Conservation (phyloP, 1,140 invertebrate species). For the Hyles vespertilio region DNA sequence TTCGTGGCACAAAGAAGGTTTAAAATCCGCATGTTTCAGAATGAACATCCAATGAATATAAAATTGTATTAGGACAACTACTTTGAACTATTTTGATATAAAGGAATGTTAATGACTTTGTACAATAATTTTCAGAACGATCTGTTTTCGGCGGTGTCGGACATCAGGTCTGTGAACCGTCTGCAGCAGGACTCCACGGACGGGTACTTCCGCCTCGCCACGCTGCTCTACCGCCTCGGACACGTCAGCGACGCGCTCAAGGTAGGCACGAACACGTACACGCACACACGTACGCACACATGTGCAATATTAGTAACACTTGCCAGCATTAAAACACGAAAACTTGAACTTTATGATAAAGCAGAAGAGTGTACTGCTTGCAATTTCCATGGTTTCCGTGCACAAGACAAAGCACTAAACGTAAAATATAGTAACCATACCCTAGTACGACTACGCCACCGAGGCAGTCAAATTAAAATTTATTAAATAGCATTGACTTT, state of each 20-base stretch:
- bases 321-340: no score
- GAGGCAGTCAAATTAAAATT: background rate
- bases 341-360: no score
- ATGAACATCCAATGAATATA: no score
- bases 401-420: no score
- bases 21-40: no score
- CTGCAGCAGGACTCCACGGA: slow-evolving; percentile 93
- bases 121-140: slow-evolving; percentile 79
- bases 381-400: no score
- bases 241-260: slow-evolving; percentile 93
- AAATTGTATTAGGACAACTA: background rate
- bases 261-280: slow-evolving; percentile 62
- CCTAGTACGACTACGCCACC: background rate
- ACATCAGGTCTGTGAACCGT: slow-evolving; percentile 93
- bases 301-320: no score
- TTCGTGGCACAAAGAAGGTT: no score
- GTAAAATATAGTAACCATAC: background rate
- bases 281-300: no score
- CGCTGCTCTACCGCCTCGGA: slow-evolving; percentile 92
- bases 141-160: slow-evolving; percentile 90
- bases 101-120: slow-evolving; percentile 1
- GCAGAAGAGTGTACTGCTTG: no score
- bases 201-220: slow-evolving; percentile 89
- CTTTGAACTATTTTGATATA: background rate
- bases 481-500: no score